Conservation (phyloP, 2,888 invertebrate species). For the Teleogryllus oceanicus region DNA sequence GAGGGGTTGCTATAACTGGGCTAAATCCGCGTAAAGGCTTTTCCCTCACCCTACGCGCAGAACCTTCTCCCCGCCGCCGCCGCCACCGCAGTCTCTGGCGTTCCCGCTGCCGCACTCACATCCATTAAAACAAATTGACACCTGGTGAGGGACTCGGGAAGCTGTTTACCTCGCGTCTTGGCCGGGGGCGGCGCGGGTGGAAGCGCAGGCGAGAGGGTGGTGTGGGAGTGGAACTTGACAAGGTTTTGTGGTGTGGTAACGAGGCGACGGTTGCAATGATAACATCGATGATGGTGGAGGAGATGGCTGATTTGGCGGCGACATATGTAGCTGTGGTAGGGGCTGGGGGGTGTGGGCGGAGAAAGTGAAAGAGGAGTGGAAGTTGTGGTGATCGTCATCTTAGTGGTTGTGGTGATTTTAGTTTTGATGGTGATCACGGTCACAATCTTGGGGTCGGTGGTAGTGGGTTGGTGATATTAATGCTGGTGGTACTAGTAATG, state of each 20-base stretch:
- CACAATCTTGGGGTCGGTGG: not conserved
- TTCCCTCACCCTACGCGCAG: not conserved
- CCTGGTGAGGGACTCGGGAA: conserved; percentile 45
- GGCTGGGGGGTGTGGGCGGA: not conserved
- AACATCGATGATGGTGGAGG: too few relatives aligned
- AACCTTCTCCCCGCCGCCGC: not conserved
- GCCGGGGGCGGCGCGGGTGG: conserved; percentile 19
- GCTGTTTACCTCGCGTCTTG: conserved; percentile 40
- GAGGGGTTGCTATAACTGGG: conserved; percentile 43
- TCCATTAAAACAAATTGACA: conserved; percentile 54
- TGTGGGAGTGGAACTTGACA: not conserved
- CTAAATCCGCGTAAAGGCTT: conserved; percentile 9
- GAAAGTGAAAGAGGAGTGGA: not conserved
- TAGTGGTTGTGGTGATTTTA: not conserved
- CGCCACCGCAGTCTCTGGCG: conserved; percentile 27
- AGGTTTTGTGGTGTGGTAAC: too few relatives aligned
- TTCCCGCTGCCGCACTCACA: conserved; percentile 42
- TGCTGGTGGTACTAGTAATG: too few relatives aligned
- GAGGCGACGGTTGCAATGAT: too few relatives aligned
- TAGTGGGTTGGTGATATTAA: not conserved
- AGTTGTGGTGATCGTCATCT: not conserved
- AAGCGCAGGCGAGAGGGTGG: not conserved
- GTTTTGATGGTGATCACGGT: not conserved
- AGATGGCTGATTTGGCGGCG: too few relatives aligned
- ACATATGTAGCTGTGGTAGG: not conserved